Base-by-base conservation (phyloP, 1,140 invertebrate species). In the Macrostomum lignano region DNA sequence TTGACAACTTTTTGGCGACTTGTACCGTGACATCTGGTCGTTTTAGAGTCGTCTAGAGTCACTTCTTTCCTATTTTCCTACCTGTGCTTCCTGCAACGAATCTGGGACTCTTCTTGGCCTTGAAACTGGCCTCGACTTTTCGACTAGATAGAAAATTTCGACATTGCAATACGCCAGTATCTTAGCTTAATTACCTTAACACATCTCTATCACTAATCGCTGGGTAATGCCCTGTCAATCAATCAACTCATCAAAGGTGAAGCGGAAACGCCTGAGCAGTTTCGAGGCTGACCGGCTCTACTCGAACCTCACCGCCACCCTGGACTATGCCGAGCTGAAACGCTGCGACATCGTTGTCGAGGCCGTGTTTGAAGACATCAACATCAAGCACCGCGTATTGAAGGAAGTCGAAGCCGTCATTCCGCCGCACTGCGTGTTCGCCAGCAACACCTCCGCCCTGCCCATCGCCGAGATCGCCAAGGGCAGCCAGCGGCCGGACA, bases 321-420 rank as follows among this genome's bases (percentile, higher is more conserved):
- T 86, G 13, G 62, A 68, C 25, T 96, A 94, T 51, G 61, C 69
- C n/a, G 64, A 69, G 31, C 84, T 98, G 44, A 72, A 72, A 42
- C 69, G 74, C 36, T 67, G 67, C 31, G 88, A 96, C 57, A 72
- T 96, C 49, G 73, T 98, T 0, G 88, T 98, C 45, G 91, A 98
- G 63, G 91, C 91, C 33, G 88, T 98, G 3, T 96, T 96, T 60
- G 91, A 98, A 60, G 77, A 98, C 58, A 61, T 98, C 26, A 70
- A 68, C 36, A 67, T 94, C 29, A 98, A 98, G 58, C 91, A 98
- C 52, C 74, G 72, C 58, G 84, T 96, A 7, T 73, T 98, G 25
- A 76, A 91, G 55, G 88, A 96, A 60, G 65, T 93, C 6, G 86
- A 94, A 61, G 62, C 69, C 41, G 52, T 72, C 21, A 69, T 81